Evolutionary conservation across 1,140 invertebrate species (phyloP), one percentile per base, ranked within the genome.

Genomic region (Gonioctena quinquepunctata): DNA sequence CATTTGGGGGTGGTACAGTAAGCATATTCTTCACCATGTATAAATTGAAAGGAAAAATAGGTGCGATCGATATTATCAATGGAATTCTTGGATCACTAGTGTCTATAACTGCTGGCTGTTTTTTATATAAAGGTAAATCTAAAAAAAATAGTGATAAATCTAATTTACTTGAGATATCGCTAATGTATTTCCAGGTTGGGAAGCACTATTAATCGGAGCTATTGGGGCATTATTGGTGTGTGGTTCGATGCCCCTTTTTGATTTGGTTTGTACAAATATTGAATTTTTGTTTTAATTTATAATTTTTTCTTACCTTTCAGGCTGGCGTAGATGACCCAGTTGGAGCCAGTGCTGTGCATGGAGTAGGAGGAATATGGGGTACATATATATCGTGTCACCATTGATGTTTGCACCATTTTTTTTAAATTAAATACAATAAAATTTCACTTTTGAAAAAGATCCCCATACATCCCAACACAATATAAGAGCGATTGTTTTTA

Each of bases 51-150:
- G 90, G 91, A 19, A 89, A 88, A 61, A 86, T 94, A 74, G 91
- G 95, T 71, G 91, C 96, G 3, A 88, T 94, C 72, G 92, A 93
- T 77, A 87, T 97, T 1, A 95, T 97, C 19, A 97, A 97, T 84
- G 93, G 94, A 7, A 89, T 97, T 11, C 85, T 98, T 1, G 95
- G 94, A 6, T 89, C 94, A 0, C 84, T 97, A 1, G 95, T 97
- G 1, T 88, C 93, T 1, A 88, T 97, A n/a, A 96, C 94, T 89
- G 96, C 94, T 26, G 93, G 95, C 0, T 97, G 95, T 79, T 96
- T 95, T 76, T 83, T 97, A 0, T 96, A 93, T 80, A 88, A 89
- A 57, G 80, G 81, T 82, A 60, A 52, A 22, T 27, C n/a, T n/a
- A n/a, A n/a, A n/a, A n/a, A n/a, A 27, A 28, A 25, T n/a, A 23